A percentile compares a stretch with the other conserved stretches of the same genome.
Evolutionary conservation across 23 tunicate species (phyloP).

Genomic region (Halocynthia roretzi): DNA sequence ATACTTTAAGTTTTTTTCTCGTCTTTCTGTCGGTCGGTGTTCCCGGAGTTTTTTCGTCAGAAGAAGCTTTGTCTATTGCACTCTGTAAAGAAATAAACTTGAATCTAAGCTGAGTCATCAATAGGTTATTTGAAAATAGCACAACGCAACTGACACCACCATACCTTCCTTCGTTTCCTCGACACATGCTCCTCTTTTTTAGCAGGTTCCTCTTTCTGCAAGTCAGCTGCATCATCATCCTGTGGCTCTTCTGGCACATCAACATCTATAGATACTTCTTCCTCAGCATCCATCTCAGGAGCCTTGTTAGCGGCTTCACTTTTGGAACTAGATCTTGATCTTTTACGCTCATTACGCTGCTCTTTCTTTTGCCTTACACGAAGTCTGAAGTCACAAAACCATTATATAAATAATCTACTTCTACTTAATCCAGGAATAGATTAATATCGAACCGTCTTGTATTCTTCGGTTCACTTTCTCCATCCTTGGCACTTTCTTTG

Average conservation of each 20-base stretch:
- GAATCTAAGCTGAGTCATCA: background rate
- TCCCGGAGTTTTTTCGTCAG: no score
- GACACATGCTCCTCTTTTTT: background rate
- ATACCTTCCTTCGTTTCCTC: constrained; percentile 20
- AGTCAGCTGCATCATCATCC: background rate
- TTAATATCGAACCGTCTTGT: no score
- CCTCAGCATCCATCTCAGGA: background rate
- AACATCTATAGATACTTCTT: background rate
- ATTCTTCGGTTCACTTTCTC: no score
- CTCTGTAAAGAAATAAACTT: background rate
- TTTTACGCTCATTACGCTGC: background rate
- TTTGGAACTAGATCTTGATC: constrained; percentile 4
- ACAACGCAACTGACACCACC: background rate
- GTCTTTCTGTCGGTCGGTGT: no score
- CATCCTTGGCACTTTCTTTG: background rate
- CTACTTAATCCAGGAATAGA: no score
- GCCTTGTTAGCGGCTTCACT: background rate
- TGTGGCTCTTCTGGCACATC: background rate
- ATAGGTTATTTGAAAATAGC: background rate
- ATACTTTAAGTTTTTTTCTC: no score
- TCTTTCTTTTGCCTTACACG: no score
- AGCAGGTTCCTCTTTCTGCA: background rate
- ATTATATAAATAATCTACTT: no score
- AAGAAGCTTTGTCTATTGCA: no score
- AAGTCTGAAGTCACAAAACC: no score